Conservation (phyloP, 2,888 invertebrate genomes). For the Orthonevra nobilis region DNA sequence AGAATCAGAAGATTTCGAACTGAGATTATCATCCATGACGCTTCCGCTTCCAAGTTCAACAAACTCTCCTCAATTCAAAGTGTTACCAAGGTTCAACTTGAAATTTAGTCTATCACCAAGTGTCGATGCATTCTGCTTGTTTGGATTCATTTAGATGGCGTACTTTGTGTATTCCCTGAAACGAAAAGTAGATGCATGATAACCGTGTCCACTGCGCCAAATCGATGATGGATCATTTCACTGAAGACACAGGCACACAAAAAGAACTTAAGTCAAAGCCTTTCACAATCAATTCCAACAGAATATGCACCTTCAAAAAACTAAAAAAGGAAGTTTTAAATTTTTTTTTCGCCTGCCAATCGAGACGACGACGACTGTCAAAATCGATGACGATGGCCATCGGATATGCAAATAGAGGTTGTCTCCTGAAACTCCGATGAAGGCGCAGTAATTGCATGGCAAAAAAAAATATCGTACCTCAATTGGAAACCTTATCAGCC, state of each 20-base stretch:
- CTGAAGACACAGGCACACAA: background rate
- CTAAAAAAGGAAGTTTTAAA: too few species aligned
- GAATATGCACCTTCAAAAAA: too few species aligned
- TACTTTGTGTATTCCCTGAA: conserved; percentile 15
- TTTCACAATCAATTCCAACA: conserved; percentile 25
- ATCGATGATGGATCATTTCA: conserved; percentile 63
- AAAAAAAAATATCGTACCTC: too few species aligned
- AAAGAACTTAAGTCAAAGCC: conserved; percentile 31
- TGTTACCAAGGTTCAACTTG: conserved; percentile 10
- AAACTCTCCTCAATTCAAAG: conserved; percentile 2
- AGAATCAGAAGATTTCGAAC: conserved; percentile 85
- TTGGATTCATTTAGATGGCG: conserved; percentile 14
- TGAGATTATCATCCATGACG: conserved; percentile 84
- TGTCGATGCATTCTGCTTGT: conserved; percentile 27
- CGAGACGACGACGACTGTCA: conserved; percentile 44
- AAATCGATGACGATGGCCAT: conserved; percentile 67
- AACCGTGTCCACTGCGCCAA: conserved; percentile 5
- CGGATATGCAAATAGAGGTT: conserved; percentile 9
- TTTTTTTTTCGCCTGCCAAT: conserved; percentile 18
- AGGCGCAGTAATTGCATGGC: background rate
- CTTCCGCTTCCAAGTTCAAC: conserved; percentile 12
- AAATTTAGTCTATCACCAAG: conserved; percentile 22
- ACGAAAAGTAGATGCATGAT: conserved; percentile 3
- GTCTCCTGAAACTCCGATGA: background rate
- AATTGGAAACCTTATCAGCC: too few species aligned